phyloP scores from a whole-genome alignment of 35 echinoderm and acorn worm species.

The Apostichopus japonicus region DNA sequence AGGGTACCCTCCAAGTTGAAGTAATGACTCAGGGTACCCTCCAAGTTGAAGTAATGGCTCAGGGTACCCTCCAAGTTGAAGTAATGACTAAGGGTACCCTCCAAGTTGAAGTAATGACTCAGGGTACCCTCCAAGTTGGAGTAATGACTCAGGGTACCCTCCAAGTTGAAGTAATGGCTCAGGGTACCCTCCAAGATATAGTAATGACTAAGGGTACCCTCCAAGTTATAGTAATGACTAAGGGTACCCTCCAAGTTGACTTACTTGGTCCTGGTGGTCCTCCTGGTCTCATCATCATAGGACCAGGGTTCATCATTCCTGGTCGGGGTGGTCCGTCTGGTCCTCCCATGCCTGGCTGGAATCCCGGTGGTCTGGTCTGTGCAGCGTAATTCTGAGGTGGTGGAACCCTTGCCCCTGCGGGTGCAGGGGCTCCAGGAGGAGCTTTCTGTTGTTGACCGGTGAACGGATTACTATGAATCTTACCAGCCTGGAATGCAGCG shows the following conservation, averaged over 20 bases:
- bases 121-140: no score
- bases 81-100: no score
- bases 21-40: no score
- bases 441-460: conserved; percentile 52
- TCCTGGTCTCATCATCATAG: conserved; percentile 64
- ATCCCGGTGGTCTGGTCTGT: conserved; percentile 62
- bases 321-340: conserved; percentile 61
- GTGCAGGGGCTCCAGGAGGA: conserved; percentile 49
- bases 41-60: no score
- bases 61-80: no score
- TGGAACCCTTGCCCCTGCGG: conserved; percentile 64
- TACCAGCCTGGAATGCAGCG: conserved; percentile 95
- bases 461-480: conserved; percentile 94
- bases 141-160: no score
- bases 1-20: no score
- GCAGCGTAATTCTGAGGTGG: conserved; percentile 73
- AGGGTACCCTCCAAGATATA: no score
- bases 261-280: conserved; percentile 66
- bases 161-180: no score
- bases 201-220: no score
- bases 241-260: background rate
- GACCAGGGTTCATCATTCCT: conserved; percentile 54
- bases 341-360: conserved; percentile 53
- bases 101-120: no score
- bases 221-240: no score